phyloP scores from a whole-genome alignment of 2,888 invertebrate species.

The Coenonympha arcania region DNA sequence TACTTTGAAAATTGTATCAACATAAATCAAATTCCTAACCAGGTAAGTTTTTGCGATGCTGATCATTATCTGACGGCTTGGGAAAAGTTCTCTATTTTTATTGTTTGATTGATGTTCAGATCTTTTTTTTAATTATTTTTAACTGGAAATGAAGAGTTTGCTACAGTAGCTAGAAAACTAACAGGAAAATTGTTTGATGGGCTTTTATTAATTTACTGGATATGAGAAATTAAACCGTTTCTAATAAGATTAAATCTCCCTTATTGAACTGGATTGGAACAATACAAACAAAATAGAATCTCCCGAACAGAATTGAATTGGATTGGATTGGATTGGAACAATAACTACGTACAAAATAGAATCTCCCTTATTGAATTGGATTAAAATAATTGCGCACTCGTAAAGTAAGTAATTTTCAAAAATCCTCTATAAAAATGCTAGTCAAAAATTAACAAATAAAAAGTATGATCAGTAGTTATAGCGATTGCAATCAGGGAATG shows the following conservation, averaged over 20 bases:
- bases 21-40: not conserved
- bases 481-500: conserved; percentile 13
- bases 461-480: conserved; percentile 2
- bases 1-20: not conserved
- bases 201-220: not conserved
- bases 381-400: too few relatives aligned
- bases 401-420: too few relatives aligned
- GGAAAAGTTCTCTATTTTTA: conserved; percentile 27
- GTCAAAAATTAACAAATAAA: not conserved
- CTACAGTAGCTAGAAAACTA: not conserved
- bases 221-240: not conserved
- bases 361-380: too few relatives aligned
- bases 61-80: conserved; percentile 6
- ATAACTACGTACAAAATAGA: too few relatives aligned
- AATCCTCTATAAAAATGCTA: not conserved
- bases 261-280: too few relatives aligned
- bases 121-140: conserved; percentile 9
- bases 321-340: too few relatives aligned
- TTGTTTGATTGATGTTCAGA: conserved; percentile 30
- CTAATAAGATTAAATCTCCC: too few relatives aligned
- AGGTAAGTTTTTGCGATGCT: conserved; percentile 13
- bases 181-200: conserved; percentile 6
- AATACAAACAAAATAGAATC: too few relatives aligned
- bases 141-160: not conserved
- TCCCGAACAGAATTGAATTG: too few relatives aligned